These are phyloP conservation scores for Deilephila porcellus DNA, from an alignment of 2,888 invertebrate species.

Conservation along the genomic window DNA sequence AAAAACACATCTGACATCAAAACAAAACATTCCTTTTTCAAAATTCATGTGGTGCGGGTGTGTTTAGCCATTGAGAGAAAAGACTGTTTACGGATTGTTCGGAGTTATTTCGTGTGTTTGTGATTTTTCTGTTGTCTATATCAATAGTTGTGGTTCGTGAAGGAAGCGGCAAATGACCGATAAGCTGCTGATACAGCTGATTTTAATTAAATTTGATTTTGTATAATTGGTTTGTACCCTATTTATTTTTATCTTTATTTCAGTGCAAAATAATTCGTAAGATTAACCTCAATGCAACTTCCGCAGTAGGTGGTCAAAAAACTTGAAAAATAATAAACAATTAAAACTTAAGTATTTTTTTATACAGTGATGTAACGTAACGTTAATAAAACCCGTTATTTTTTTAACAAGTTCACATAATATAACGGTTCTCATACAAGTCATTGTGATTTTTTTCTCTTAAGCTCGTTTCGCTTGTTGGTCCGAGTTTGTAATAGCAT, in stretches of 20 bases:
- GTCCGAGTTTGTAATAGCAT: conserved; percentile 31
- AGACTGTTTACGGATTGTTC: conserved; percentile 32
- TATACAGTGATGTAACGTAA: neutral
- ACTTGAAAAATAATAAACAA: neutral
- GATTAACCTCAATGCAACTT: neutral
- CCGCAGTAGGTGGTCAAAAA: neutral
- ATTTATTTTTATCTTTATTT: conserved; percentile 27
- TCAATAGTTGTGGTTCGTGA: conserved; percentile 58
- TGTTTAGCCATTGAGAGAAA: conserved; percentile 45
- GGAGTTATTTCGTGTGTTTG: conserved; percentile 38
- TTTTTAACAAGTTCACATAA: conserved; percentile 24
- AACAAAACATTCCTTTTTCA: conserved; percentile 44
- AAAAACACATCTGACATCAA: conserved; percentile 43
- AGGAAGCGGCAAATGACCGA: conserved; percentile 72
- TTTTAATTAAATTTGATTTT: conserved; percentile 44
- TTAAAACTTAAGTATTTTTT: neutral
- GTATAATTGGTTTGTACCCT: conserved; percentile 45
- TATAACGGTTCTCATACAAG: conserved; percentile 36
- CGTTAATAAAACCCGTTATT: conserved; percentile 27
- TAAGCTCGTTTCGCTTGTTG: conserved; percentile 34
- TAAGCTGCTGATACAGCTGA: conserved; percentile 58
- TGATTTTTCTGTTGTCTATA: conserved; percentile 42
- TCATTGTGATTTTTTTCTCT: conserved; percentile 24
- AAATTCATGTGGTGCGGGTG: conserved; percentile 46
- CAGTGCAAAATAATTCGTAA: neutral